A percentile compares a stretch with the other conserved stretches of the same genome.
These are phyloP conservation scores for Lucinisca nassula DNA, from an alignment of 2,888 invertebrate species.

Conservation along the genomic window DNA sequence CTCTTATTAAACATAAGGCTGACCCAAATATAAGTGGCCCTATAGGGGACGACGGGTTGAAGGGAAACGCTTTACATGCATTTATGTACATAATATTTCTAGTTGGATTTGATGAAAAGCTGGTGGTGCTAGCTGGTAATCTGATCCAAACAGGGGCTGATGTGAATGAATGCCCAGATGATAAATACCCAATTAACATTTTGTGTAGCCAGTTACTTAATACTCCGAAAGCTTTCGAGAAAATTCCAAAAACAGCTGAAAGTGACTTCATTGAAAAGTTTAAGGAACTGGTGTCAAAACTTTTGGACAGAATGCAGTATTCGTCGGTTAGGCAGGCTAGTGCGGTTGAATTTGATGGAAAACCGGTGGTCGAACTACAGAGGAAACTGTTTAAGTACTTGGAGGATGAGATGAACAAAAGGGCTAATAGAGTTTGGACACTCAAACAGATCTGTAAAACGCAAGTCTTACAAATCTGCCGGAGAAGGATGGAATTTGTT, in stretches of 20 bases:
- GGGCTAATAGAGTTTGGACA: conserved; percentile 51
- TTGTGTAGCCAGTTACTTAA: conserved; percentile 63
- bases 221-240: conserved; percentile 36
- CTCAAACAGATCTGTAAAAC: conserved; percentile 71
- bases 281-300: conserved; percentile 43
- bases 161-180: conserved; percentile 66
- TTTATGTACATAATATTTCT: conserved; percentile 66
- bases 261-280: conserved; percentile 36
- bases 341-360: conserved; percentile 44
- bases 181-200: conserved; percentile 69
- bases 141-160: conserved; percentile 81
- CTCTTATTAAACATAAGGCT: conserved; percentile 77
- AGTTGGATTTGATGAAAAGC: conserved; percentile 69
- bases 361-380: conserved; percentile 47
- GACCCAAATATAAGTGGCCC: conserved; percentile 74
- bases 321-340: conserved; percentile 48
- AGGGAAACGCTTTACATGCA: conserved; percentile 78
- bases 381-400: conserved; percentile 56
- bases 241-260: conserved; percentile 37
- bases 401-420: conserved; percentile 58
- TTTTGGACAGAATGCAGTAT: conserved; percentile 70
- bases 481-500: conserved; percentile 65
- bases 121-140: conserved; percentile 64
- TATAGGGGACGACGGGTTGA: conserved; percentile 60
- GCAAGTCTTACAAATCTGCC: conserved; percentile 68